Evolutionary conservation across 2,888 invertebrate species (phyloP).

Genomic region (Leucozona laternaria): DNA sequence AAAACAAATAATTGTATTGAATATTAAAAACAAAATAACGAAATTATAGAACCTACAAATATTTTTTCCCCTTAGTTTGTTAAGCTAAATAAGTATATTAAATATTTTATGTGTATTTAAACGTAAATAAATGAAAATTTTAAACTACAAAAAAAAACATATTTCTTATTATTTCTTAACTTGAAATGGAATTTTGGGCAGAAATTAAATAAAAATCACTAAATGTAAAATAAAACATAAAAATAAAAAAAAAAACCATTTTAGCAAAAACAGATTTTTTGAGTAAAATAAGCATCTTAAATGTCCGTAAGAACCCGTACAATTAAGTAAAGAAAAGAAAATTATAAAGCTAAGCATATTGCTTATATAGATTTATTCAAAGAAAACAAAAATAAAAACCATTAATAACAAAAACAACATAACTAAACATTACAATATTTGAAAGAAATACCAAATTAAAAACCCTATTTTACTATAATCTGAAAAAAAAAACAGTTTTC

Average conservation of each 20-base stretch:
- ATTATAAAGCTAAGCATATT: conserved; percentile 55
- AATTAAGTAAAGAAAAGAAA: conserved; percentile 26
- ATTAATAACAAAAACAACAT: conserved; percentile 13
- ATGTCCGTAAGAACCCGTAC: conserved; percentile 58
- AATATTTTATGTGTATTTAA: conserved; percentile 71
- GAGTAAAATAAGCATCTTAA: conserved; percentile 31
- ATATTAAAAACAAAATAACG: conserved; percentile 12
- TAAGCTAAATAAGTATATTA: conserved; percentile 60
- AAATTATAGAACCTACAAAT: conserved; percentile 54
- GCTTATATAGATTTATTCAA: conserved; percentile 41
- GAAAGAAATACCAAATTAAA: conserved; percentile 33
- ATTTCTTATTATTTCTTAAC: conserved; percentile 28
- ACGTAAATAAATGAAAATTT: conserved; percentile 50
- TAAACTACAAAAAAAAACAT: conserved; percentile 35
- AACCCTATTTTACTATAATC: conserved; percentile 52
- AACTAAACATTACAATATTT: too few relatives aligned
- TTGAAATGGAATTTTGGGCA: conserved; percentile 14
- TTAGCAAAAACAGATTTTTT: conserved; percentile 2
- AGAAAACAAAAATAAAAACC: conserved; percentile 9
- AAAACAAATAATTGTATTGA: conserved; percentile 29
- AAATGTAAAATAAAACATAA: conserved; percentile 49
- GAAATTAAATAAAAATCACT: conserved; percentile 21
- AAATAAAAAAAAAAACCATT: conserved; percentile 12
- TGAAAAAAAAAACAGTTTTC: conserved; percentile 10
- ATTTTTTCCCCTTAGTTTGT: conserved; percentile 62